Conservation (phyloP, 2,113 vertebrate species). For the Benitochromis conjunctus region DNA sequence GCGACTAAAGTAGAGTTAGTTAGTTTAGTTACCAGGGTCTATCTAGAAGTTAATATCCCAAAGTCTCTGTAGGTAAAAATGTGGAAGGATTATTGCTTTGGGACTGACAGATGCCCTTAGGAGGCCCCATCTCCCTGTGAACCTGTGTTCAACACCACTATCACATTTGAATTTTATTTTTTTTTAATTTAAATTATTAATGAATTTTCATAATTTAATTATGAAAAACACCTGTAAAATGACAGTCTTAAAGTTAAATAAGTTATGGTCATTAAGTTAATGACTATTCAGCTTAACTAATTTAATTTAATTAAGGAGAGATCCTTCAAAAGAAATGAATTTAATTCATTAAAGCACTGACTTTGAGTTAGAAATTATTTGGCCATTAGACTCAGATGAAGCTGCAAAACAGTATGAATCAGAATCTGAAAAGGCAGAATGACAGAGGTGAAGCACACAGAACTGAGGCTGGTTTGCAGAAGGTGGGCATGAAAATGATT, state of each 20-base stretch:
- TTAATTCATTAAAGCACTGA: not conserved
- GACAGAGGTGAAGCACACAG: not conserved
- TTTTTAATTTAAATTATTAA: not conserved
- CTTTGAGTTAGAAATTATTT: not conserved
- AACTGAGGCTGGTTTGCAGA: not conserved
- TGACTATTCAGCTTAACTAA: not conserved
- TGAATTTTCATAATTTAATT: not conserved
- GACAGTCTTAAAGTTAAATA: not conserved
- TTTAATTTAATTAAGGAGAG: not conserved
- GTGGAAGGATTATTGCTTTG: not conserved
- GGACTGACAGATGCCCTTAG: not conserved
- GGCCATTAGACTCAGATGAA: not conserved
- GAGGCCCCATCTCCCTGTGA: not conserved
- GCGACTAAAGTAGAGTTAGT: not conserved
- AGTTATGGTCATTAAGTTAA: not conserved
- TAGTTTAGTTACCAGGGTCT: not conserved
- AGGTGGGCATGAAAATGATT: not conserved
- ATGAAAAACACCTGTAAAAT: not conserved
- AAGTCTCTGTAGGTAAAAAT: not conserved
- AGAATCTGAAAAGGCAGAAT: not conserved
- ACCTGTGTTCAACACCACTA: not conserved
- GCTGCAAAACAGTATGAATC: not conserved
- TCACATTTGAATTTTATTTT: fast-evolving
- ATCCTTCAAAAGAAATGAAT: not conserved
- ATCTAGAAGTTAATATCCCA: not conserved